Conservation (phyloP, 2,888 invertebrate genomes). For the Parelbella ahira region DNA sequence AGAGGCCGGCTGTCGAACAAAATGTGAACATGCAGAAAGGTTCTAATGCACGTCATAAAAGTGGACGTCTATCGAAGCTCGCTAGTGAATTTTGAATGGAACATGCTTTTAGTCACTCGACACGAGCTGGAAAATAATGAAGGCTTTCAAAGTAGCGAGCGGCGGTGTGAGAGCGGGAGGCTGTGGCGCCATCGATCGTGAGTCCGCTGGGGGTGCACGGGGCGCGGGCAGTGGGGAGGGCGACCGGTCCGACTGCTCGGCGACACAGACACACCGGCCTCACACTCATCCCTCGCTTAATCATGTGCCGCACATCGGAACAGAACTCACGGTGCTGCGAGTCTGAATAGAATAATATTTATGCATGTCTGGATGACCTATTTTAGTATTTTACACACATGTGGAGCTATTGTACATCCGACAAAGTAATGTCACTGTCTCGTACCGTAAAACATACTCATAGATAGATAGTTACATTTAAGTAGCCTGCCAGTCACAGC, state of each 20-base stretch:
- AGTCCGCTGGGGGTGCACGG: conserved; percentile 25
- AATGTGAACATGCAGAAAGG: conserved; percentile 17
- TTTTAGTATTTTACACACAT: too few relatives aligned
- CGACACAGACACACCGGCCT: neutral
- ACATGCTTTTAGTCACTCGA: conserved; percentile 10
- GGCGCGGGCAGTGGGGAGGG: conserved; percentile 19
- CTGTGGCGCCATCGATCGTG: conserved; percentile 26
- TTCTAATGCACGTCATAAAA: conserved; percentile 13
- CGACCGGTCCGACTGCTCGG: conserved; percentile 7
- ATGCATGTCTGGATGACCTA: too few relatives aligned
- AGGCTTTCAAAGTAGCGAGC: conserved; percentile 8
- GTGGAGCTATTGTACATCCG: too few relatives aligned
- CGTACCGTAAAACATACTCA: too few relatives aligned
- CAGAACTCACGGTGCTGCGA: too few relatives aligned
- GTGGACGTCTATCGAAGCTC: conserved; percentile 3
- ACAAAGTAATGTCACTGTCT: too few relatives aligned
- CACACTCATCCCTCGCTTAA: conserved; percentile 4
- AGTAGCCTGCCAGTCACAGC: too few relatives aligned
- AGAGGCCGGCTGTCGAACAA: conserved; percentile 27
- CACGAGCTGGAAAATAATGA: conserved; percentile 13
- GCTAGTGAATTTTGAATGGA: conserved; percentile 19
- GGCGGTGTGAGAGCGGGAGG: conserved; percentile 27
- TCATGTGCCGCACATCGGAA: neutral
- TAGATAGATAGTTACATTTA: too few relatives aligned
- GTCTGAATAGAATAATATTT: too few relatives aligned